Evolutionary conservation across 2,888 invertebrate genomes (phyloP).

Genomic region (Lamellibrachia columna): DNA sequence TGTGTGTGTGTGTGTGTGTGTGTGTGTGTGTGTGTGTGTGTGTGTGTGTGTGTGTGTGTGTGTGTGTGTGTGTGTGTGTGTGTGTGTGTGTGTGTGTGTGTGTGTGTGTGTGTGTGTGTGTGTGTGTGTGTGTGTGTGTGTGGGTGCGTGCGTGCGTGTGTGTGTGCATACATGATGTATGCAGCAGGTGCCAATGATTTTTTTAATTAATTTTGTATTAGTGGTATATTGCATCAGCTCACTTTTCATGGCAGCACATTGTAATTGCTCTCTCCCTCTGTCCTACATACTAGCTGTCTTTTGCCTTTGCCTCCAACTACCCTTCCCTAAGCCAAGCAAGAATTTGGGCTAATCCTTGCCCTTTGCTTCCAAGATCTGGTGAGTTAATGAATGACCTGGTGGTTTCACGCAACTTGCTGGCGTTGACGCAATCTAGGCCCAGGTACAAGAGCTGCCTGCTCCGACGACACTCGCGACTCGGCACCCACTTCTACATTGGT

Average conservation of each 20-base stretch:
- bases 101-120: too few species aligned
- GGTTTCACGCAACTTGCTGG: background rate
- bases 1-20: too few species aligned
- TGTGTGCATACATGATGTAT: too few species aligned
- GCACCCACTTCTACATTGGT: conserved; percentile 12
- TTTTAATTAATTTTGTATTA: background rate
- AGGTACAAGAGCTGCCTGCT: background rate
- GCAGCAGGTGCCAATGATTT: too few species aligned
- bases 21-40: too few species aligned
- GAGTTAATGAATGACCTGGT: background rate
- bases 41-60: background rate
- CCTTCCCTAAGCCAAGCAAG: background rate
- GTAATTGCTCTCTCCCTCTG: background rate
- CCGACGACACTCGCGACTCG: background rate
- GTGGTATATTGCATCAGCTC: background rate
- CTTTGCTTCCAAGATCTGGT: background rate
- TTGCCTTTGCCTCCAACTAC: background rate
- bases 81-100: too few species aligned
- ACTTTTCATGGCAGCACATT: background rate
- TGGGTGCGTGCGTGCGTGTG: too few species aligned
- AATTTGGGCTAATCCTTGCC: background rate
- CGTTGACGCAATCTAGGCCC: conserved; percentile 2
- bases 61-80: too few species aligned
- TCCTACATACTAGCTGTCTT: background rate
- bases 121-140: too few species aligned